Conservation (phyloP, 2,888 invertebrate genomes). For the Morpho deidamia region DNA sequence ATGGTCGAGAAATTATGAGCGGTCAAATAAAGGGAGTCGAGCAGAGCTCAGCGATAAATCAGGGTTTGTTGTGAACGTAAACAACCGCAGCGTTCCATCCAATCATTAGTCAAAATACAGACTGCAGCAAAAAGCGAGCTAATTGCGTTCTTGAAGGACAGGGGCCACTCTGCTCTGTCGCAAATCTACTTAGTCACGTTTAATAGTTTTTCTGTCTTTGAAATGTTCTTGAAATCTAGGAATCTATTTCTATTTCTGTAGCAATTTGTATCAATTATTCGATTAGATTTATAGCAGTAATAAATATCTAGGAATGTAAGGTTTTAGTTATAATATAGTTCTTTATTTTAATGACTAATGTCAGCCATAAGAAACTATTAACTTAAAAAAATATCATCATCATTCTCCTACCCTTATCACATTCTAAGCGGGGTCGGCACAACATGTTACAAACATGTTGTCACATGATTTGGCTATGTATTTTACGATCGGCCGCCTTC, state of each 20-base stretch:
- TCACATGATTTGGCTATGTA: no score
- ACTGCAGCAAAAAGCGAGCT: constrained; percentile 71
- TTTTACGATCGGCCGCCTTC: no score
- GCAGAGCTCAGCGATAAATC: constrained; percentile 48
- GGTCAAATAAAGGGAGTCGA: constrained; percentile 17
- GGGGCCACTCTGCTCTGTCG: constrained; percentile 63
- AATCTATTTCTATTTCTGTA: constrained; percentile 35
- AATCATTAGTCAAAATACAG: constrained; percentile 71
- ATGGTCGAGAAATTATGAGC: constrained; percentile 16
- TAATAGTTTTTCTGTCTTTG: constrained; percentile 60
- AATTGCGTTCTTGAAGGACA: constrained; percentile 74
- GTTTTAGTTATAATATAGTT: background rate
- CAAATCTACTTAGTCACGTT: constrained; percentile 72
- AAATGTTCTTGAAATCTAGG: constrained; percentile 33
- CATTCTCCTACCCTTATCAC: no score
- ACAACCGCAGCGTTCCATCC: constrained; percentile 58
- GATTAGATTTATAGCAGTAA: background rate
- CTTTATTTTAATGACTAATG: no score
- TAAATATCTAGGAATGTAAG: no score
- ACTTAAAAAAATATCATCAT: no score
- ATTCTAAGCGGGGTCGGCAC: no score
- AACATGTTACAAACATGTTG: no score
- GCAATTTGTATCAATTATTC: constrained; percentile 33
- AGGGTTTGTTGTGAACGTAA: constrained; percentile 61
- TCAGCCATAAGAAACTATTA: no score